These are phyloP conservation scores for Phyto melanocephala DNA, from an alignment of 2,888 invertebrate species.

Conservation along the genomic window DNA sequence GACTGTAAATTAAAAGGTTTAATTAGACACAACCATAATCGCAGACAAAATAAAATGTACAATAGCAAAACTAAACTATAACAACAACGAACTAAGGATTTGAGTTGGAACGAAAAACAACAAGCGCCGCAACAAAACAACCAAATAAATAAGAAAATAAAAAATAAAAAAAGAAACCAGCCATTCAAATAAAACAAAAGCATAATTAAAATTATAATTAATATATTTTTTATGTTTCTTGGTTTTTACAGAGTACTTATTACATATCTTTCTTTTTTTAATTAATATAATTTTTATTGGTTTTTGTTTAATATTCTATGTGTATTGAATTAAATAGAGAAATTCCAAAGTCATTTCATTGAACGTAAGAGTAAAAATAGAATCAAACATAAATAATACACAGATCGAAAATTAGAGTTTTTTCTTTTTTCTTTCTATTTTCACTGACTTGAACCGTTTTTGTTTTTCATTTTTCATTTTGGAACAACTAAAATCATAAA, in stretches of 20 bases:
- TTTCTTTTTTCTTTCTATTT: neutral
- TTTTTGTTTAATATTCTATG: constrained; percentile 30
- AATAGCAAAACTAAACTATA: neutral
- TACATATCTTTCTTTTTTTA: constrained; percentile 31
- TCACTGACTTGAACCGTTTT: constrained; percentile 28
- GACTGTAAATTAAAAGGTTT: constrained; percentile 63
- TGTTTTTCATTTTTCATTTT: constrained; percentile 1
- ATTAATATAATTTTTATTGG: constrained; percentile 5
- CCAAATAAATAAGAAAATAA: constrained; percentile 25
- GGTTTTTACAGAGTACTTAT: constrained; percentile 55
- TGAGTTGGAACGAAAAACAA: constrained; percentile 47
- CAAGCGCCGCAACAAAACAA: constrained; percentile 53
- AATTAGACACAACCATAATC: constrained; percentile 32
- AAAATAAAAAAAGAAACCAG: constrained; percentile 59
- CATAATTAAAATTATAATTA: constrained; percentile 42
- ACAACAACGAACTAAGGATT: constrained; percentile 21
- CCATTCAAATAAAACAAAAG: constrained; percentile 66
- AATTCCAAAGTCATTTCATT: too few species aligned
- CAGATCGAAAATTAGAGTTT: constrained; percentile 1
- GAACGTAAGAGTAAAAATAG: constrained; percentile 22
- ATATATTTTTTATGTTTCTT: constrained; percentile 53
- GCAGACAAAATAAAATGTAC: neutral
- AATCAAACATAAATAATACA: constrained; percentile 29
- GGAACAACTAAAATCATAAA: constrained; percentile 33
- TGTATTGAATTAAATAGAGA: too few species aligned